phyloP scores from a whole-genome alignment of 2,113 vertebrate genomes.

The Plecturocebus donacophilus region DNA sequence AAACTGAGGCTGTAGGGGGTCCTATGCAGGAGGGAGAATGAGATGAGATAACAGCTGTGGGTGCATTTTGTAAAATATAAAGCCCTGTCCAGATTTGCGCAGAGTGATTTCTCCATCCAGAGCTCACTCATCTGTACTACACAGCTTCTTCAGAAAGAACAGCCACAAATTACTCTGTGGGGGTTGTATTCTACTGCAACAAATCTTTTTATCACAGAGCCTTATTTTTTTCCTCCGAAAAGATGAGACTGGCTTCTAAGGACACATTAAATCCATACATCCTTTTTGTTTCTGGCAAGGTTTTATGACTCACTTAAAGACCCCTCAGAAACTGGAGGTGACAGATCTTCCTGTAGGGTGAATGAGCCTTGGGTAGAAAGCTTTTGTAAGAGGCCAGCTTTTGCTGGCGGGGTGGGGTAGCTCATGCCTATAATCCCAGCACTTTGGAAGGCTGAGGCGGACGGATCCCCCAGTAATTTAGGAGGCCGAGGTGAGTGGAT shows the following conservation, averaged over 20 bases:
- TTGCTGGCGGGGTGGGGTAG: no score
- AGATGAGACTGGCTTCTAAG: background rate
- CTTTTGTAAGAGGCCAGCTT: background rate
- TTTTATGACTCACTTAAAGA: constrained; percentile 61
- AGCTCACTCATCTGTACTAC: background rate
- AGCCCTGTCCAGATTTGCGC: background rate
- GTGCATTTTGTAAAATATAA: background rate
- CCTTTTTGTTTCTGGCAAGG: constrained; percentile 49
- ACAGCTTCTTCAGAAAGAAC: constrained; percentile 8
- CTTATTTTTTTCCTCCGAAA: background rate
- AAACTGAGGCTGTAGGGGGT: background rate
- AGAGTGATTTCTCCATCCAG: background rate
- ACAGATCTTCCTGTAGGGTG: background rate
- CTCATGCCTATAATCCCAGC: no score
- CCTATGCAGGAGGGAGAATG: background rate
- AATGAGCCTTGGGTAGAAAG: background rate
- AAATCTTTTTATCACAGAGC: constrained; percentile 51
- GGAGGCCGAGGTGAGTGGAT: no score
- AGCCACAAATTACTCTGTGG: constrained; percentile 22
- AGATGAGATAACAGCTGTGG: background rate
- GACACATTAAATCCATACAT: constrained; percentile 3
- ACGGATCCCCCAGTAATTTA: no score
- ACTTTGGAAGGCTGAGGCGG: no score
- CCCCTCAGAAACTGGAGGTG: background rate
- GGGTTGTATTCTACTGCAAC: background rate